Evolutionary conservation across 2,113 vertebrate species (phyloP), one percentile per base, ranked within the genome.

Genomic region (Anguilla rostrata): DNA sequence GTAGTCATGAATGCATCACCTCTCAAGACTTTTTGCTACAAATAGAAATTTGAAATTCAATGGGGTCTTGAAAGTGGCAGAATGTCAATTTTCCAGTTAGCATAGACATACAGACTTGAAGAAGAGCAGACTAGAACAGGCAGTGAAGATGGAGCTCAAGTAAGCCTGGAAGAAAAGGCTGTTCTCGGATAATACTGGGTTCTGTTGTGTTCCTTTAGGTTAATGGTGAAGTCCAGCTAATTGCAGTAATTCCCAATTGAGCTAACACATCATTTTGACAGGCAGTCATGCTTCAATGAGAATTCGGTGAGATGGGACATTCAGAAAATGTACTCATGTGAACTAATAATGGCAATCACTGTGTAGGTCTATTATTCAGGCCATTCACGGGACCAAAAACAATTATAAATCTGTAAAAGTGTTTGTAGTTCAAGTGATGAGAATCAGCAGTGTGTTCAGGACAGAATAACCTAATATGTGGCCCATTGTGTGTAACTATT

Each of bases 401-500:
- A 26, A 66, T 26, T 26, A 66, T 26, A 66, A 66, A 66, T 66
- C 60, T 66, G 60, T 53, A 53, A 14, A 53, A 12, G 49, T 26
- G 20, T 66, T 66, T 26, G 5, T 26, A 22, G 60, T 66, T 66
- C 5, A 66, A 66, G 18, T 66, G 60, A 66, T 66, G 60, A 20
- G 60, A 26, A 22, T 26, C n/a, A 34, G n/a, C 11, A 6, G 11
- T 75, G 71, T 29, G 26, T 75, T 22, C n/a, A 75, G 60, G 60
- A 22, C 83, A 43, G 22, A 22, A 15, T 87, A 84, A 89, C 91
- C 87, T 86, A 91, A 90, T 90, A 92, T 90, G 88, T 92, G 90
- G 91, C 91, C 86, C 89, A 92, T 92, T 94, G 93, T 91, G 87
- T 88, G 85, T 83, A 94, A 91, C 92, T 90, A 90, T 91, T 91